These are phyloP conservation scores for Rhopalosiphum maidis DNA, from an alignment of 1,140 invertebrate genomes.

Conservation along the genomic window DNA sequence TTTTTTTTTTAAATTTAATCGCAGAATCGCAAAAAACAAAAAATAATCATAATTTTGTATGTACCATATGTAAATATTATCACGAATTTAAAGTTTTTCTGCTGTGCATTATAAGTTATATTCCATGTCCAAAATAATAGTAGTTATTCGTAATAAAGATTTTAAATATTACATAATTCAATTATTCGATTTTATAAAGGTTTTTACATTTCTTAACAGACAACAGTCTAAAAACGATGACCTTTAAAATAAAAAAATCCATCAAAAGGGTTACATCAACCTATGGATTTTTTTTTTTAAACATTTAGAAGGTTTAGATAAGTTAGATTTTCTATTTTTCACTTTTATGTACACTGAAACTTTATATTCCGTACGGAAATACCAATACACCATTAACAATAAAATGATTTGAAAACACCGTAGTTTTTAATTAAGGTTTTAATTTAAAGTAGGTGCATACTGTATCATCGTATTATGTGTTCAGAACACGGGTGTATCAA, in stretches of 20 bases:
- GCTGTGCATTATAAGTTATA: not conserved
- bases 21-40: not conserved
- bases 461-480: no score
- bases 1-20: no score
- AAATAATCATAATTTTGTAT: not conserved
- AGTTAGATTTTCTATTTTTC: no score
- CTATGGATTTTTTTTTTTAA: not conserved
- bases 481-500: no score
- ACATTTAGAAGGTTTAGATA: no score
- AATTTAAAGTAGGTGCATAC: not conserved
- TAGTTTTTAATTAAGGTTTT: not conserved
- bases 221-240: not conserved
- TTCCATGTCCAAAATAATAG: not conserved
- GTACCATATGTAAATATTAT: no score
- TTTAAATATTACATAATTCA: not conserved
- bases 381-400: not conserved
- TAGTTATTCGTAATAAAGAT: not conserved
- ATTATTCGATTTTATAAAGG: not conserved
- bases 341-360: no score
- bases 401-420: not conserved
- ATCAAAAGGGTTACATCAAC: not conserved
- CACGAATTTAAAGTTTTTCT: not conserved
- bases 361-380: not conserved
- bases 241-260: not conserved
- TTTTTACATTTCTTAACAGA: not conserved